Conservation (phyloP, 2,113 vertebrate species). For the Lepus americanus region DNA sequence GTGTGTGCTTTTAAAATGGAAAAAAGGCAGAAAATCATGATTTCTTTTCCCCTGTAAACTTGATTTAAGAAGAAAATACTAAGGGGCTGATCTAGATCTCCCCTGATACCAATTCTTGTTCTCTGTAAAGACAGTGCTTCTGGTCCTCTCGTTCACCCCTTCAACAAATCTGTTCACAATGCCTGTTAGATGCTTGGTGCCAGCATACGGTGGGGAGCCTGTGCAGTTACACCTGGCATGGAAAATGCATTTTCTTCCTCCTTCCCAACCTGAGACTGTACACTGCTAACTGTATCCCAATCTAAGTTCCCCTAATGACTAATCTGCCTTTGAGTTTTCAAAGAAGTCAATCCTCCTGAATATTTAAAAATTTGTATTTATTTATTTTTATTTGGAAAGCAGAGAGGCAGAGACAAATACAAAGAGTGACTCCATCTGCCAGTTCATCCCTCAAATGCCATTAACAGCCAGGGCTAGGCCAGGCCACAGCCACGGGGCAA, state of each 20-base stretch:
- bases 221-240: neutral
- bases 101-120: neutral
- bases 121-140: neutral
- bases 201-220: neutral
- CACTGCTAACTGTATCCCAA: neutral
- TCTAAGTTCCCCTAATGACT: neutral
- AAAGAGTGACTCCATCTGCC: too few species aligned
- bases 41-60: neutral
- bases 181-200: neutral
- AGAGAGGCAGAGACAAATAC: too few species aligned
- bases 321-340: neutral
- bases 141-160: neutral
- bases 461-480: too few species aligned
- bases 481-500: too few species aligned
- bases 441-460: too few species aligned
- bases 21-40: neutral
- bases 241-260: constrained; percentile 3
- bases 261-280: neutral
- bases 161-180: neutral
- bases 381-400: too few species aligned
- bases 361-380: too few species aligned
- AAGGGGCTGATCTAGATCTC: too few species aligned
- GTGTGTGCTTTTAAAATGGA: neutral
- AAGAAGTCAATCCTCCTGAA: neutral
- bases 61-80: too few species aligned